Evolutionary conservation across 2,797 vertebrate genomes (phyloP).

Genomic region (Anguilla obscura): DNA sequence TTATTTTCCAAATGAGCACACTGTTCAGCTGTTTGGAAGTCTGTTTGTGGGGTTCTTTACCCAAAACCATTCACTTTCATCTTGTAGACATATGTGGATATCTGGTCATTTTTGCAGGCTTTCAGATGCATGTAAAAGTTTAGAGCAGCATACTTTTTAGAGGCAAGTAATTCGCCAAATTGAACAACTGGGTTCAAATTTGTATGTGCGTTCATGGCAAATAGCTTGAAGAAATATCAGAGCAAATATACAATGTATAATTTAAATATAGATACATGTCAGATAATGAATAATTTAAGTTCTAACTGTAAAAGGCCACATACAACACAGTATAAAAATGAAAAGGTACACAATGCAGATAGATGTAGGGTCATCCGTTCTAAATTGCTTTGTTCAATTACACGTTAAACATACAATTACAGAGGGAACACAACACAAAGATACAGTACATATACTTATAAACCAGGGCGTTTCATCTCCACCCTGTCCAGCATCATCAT

Average conservation of each 20-base stretch:
- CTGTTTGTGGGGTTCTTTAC: conserved; percentile 37
- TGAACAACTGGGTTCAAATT: conserved; percentile 48
- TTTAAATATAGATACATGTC: conserved; percentile 24
- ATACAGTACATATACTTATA: conserved; percentile 32
- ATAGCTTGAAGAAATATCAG: conserved; percentile 69
- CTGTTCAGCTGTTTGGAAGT: not conserved
- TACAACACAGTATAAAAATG: conserved; percentile 40
- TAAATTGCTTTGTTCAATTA: conserved; percentile 26
- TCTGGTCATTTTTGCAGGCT: conserved; percentile 21
- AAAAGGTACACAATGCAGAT: conserved; percentile 49
- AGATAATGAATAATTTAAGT: conserved; percentile 56
- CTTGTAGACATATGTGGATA: not conserved
- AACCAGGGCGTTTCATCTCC: conserved; percentile 16
- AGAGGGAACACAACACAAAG: not conserved
- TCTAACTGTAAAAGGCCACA: conserved; percentile 49
- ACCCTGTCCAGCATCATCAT: not conserved
- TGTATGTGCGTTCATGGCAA: conserved; percentile 58
- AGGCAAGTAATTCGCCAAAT: conserved; percentile 47
- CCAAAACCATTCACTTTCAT: conserved; percentile 38
- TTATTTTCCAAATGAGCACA: not conserved
- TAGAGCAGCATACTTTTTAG: conserved; percentile 54
- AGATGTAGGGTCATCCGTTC: conserved; percentile 11
- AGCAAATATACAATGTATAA: conserved; percentile 39
- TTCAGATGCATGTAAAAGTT: conserved; percentile 41
- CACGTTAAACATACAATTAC: conserved; percentile 1